Evolutionary conservation across 2,888 invertebrate species (phyloP), one percentile per base, ranked within the genome.

Genomic region (Brachyptera risi): DNA sequence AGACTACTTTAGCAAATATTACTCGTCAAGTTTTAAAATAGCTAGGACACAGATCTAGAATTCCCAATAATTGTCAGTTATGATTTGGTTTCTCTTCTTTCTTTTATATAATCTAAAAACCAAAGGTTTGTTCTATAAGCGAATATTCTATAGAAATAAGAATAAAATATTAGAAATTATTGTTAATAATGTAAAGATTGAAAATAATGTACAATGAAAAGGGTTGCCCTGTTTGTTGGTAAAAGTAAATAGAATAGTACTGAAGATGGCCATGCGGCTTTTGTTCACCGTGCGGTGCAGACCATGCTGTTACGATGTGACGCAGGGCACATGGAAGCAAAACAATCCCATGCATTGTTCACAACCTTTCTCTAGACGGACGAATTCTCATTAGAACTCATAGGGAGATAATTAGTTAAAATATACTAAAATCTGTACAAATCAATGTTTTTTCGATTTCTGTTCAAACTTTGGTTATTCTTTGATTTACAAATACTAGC

Each of bases 361-460:
- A 7, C 17, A 42, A 42, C 42, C 21, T 42, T 42, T 42, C 42
- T 42, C 42, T 42, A 42, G 42, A 42, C 42, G 17, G 21, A 42
- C 42, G 42, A 42, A 42, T 42, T 42, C 42, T 42, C 21, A 42
- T 19, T 42, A 42, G 42, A 42, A 15, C 42, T 42, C 21, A 42
- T 19, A 42, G 19, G 21, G 21, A 42, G 21, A 42, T 42, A 42
- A 42, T 15, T 19, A 42, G 42, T 23, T 17, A 27, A 51, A 49
- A 49, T 49, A 23, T 49, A 23, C 13, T 27, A 24, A 51, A 51
- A 2, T 51, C 50, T 51, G 50, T 51, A 51, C 50, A 51, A 51
- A 51, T 51, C 3, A 11, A 51, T 51, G 50, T 51, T n/a, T n/a
- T n/a, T n/a, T n/a, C n/a, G n/a, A n/a, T n/a, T n/a, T n/a, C n/a